Conservation (phyloP, 37 sponge, comb jelly and placozoan species). For the Chondrilla cf. caribensis region DNA sequence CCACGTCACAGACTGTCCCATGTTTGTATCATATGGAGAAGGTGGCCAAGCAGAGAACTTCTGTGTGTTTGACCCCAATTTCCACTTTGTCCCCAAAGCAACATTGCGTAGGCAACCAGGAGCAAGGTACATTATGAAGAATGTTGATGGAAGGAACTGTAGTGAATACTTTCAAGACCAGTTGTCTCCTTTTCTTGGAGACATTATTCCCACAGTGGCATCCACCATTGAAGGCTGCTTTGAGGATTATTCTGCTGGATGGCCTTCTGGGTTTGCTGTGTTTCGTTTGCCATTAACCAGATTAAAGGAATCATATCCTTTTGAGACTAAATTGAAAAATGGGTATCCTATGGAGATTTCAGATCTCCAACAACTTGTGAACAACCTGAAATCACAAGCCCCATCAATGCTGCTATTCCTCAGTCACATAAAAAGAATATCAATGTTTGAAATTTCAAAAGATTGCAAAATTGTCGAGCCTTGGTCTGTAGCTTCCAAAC, state of each 20-base stretch:
- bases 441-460: constrained; percentile 54
- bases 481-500: constrained; percentile 13
- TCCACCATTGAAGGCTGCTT: background rate
- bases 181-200: constrained; percentile 52
- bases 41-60: constrained; percentile 46
- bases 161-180: constrained; percentile 56
- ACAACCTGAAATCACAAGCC: constrained; percentile 14
- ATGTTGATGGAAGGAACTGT: background rate
- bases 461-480: constrained; percentile 25
- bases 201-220: constrained; percentile 12
- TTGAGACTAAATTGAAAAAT: background rate
- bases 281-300: constrained; percentile 60
- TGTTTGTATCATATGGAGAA: constrained; percentile 48
- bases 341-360: background rate
- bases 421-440: constrained; percentile 50
- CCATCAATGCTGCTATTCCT: constrained; percentile 49
- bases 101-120: background rate
- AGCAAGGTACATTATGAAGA: constrained; percentile 26
- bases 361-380: constrained; percentile 13
- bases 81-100: constrained; percentile 23
- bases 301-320: background rate
- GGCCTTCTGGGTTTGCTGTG: constrained; percentile 43
- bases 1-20: constrained; percentile 85
- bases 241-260: background rate
- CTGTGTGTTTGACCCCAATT: constrained; percentile 71